A percentile compares a stretch with the other conserved stretches of the same genome.
Evolutionary conservation across 2,888 invertebrate genomes (phyloP).

Genomic region (Hololepta plana): DNA sequence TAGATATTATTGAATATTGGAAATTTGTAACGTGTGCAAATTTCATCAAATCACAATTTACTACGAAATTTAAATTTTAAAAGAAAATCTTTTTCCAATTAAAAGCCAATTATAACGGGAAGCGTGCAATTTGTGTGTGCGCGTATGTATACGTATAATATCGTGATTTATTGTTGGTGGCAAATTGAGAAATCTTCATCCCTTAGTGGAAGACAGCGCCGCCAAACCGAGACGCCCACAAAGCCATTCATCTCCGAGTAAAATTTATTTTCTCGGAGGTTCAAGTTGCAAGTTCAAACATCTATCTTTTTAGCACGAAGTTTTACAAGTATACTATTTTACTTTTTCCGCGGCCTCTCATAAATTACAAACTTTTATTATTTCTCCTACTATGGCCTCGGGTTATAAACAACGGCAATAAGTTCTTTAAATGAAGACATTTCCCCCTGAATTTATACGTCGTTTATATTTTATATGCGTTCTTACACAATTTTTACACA

Average conservation of each 20-base stretch:
- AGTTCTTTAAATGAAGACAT: slow-evolving; percentile 15
- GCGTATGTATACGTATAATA: too few relatives aligned
- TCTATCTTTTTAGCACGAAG: slow-evolving; percentile 19
- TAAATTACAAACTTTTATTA: slow-evolving; percentile 16
- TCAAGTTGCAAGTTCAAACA: slow-evolving; percentile 19
- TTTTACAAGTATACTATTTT: slow-evolving; percentile 18
- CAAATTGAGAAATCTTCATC: slow-evolving; percentile 23
- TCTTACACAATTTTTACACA: too few relatives aligned
- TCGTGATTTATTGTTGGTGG: slow-evolving; percentile 18
- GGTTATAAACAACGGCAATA: slow-evolving; percentile 15
- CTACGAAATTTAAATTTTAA: too few relatives aligned
- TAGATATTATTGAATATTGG: too few relatives aligned
- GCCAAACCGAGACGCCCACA: slow-evolving; percentile 17
- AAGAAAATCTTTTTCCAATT: too few relatives aligned
- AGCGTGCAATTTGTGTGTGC: too few relatives aligned
- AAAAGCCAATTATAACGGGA: too few relatives aligned
- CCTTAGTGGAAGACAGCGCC: slow-evolving; percentile 17
- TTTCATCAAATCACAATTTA: too few relatives aligned
- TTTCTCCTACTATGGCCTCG: slow-evolving; percentile 11
- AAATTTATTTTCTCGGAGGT: slow-evolving; percentile 20
- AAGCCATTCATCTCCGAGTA: slow-evolving; percentile 18
- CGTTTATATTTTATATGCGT: too few relatives aligned
- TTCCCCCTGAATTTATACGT: slow-evolving; percentile 12
- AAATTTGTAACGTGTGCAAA: too few relatives aligned
- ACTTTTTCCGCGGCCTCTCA: slow-evolving; percentile 13